Conservation (phyloP, 2,888 invertebrate species). For the Plebejus melissa region DNA sequence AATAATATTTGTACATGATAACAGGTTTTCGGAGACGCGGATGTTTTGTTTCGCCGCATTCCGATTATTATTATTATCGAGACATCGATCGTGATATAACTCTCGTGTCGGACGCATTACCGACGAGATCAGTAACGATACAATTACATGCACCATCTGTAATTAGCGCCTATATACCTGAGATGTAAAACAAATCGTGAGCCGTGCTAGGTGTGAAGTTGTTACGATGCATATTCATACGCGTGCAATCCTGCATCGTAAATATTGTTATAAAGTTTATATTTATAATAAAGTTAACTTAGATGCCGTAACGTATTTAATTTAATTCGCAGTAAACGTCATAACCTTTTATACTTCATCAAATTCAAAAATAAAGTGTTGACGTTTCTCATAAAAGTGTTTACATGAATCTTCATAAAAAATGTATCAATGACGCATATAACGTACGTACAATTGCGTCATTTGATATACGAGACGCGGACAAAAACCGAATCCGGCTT, state of each 20-base stretch:
- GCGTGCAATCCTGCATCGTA: background rate
- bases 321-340: background rate
- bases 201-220: background rate
- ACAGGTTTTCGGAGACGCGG: conserved; percentile 39
- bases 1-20: conserved; percentile 2
- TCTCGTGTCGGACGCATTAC: conserved; percentile 33
- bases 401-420: conserved; percentile 35
- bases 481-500: conserved; percentile 69
- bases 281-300: background rate
- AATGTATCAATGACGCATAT: conserved; percentile 41
- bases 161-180: background rate
- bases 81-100: conserved; percentile 35
- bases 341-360: background rate
- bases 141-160: conserved; percentile 22
- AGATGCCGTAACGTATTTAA: background rate
- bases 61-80: conserved; percentile 30
- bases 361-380: conserved; percentile 28
- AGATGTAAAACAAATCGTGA: background rate
- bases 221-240: background rate
- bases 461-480: conserved; percentile 48
- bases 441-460: conserved; percentile 61
- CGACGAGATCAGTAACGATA: conserved; percentile 31
- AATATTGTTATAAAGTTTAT: background rate
- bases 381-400: conserved; percentile 37
- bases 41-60: conserved; percentile 41